phyloP scores from a whole-genome alignment of 2,888 invertebrate species.

The Rhingia rostrata region DNA sequence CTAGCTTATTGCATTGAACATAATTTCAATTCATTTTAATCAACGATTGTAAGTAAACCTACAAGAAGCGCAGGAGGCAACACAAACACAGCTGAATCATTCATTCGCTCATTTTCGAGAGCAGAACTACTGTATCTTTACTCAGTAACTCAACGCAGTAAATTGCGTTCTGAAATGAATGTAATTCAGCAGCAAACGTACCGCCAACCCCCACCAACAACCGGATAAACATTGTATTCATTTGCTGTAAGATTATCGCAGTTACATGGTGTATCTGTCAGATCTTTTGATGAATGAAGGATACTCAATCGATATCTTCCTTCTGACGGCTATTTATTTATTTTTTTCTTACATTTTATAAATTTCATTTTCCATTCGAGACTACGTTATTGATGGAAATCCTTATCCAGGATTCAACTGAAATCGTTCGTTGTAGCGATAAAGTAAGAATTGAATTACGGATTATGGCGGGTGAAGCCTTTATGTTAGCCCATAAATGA shows the following conservation, averaged over 20 bases:
- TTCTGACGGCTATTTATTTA: background rate
- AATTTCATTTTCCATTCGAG: conserved; percentile 23
- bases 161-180: conserved; percentile 29
- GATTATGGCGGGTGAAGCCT: conserved; percentile 5
- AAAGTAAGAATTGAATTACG: conserved; percentile 13
- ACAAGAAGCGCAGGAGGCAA: no score
- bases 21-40: no score
- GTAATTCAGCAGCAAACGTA: conserved; percentile 22
- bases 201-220: background rate
- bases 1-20: no score
- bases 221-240: background rate
- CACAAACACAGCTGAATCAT: no score
- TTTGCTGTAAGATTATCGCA: conserved; percentile 35
- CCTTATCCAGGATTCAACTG: conserved; percentile 4
- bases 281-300: conserved; percentile 13
- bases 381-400: conserved; percentile 5
- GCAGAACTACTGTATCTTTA: no score
- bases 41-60: background rate
- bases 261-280: conserved; percentile 16
- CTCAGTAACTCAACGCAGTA: conserved; percentile 14
- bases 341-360: background rate
- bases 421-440: conserved; percentile 13
- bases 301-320: conserved; percentile 8
- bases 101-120: no score
- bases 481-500: background rate